Evolutionary conservation across 2,888 invertebrate species (phyloP).

Genomic region (Criorhina ranunculi): DNA sequence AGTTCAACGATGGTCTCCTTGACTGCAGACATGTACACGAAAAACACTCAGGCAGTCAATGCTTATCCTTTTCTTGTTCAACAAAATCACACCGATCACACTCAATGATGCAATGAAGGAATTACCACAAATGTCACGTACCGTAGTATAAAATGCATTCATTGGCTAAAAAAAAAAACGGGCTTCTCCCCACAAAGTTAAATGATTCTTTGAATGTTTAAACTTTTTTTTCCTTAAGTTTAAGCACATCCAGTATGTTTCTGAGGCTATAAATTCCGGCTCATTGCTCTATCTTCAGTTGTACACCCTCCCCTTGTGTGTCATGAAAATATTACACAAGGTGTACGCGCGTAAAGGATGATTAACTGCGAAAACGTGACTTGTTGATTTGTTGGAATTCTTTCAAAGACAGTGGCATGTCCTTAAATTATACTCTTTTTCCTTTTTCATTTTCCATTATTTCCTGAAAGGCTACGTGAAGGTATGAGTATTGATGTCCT

Average conservation of each 20-base stretch:
- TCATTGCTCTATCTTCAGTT: no score
- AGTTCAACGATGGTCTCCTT: conserved; percentile 57
- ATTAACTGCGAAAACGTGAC: conserved; percentile 73
- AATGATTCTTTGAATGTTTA: conserved; percentile 53
- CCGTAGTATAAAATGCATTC: conserved; percentile 61
- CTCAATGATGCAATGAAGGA: conserved; percentile 68
- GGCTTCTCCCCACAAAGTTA: conserved; percentile 47
- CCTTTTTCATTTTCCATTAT: conserved; percentile 41
- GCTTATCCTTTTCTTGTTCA: conserved; percentile 54
- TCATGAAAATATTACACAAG: conserved; percentile 41
- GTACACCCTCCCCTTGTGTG: background rate
- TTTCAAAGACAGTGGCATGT: conserved; percentile 17
- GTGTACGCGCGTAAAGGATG: conserved; percentile 59
- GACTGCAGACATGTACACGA: conserved; percentile 55
- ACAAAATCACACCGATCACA: conserved; percentile 71
- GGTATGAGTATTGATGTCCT: conserved; percentile 4
- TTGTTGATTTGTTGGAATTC: conserved; percentile 67
- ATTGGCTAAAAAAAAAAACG: conserved; percentile 40
- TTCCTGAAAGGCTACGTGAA: conserved; percentile 31
- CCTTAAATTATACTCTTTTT: conserved; percentile 31
- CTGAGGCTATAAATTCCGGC: conserved; percentile 53
- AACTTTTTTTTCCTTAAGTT: conserved; percentile 32
- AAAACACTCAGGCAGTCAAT: conserved; percentile 55
- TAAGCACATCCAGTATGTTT: background rate
- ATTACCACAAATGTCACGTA: conserved; percentile 72